Conservation (phyloP, 2,888 invertebrate genomes). For the Oxytorus armatus region DNA sequence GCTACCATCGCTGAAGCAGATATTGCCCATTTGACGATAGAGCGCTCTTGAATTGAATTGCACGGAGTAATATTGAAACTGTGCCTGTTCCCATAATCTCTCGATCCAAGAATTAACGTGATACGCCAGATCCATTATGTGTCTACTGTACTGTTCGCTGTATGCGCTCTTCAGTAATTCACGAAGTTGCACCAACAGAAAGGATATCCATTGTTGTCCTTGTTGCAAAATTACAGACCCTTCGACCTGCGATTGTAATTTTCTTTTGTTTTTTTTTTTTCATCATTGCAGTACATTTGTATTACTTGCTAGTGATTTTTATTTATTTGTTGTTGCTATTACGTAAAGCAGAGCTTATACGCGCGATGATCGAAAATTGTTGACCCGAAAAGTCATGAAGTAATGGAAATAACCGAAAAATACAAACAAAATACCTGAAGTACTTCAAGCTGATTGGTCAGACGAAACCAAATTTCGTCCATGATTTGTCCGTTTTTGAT, state of each 20-base stretch:
- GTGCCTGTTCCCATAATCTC: conserved; percentile 73
- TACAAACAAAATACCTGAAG: conserved; percentile 79
- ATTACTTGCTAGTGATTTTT: background rate
- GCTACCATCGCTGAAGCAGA: conserved; percentile 75
- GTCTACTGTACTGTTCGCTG: conserved; percentile 74
- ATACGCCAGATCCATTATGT: conserved; percentile 72
- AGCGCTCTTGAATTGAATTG: conserved; percentile 74
- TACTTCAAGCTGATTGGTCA: conserved; percentile 80
- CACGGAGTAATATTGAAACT: conserved; percentile 74
- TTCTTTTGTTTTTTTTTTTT: background rate
- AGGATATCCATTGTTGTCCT: conserved; percentile 75
- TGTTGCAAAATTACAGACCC: conserved; percentile 75
- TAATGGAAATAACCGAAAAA: conserved; percentile 13
- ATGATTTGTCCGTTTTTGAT: conserved; percentile 71
- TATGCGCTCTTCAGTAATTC: conserved; percentile 72
- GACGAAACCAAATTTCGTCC: conserved; percentile 82
- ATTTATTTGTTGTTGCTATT: conserved; percentile 9
- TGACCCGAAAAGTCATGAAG: conserved; percentile 6
- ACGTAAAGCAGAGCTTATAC: conserved; percentile 48
- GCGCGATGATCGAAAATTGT: background rate
- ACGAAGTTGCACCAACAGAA: conserved; percentile 72
- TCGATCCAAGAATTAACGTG: conserved; percentile 73
- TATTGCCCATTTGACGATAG: conserved; percentile 73
- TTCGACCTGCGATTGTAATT: conserved; percentile 75
- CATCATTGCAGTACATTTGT: background rate